Base-by-base conservation (phyloP, 2,888 invertebrate species). In the Microplitis deprimator region DNA sequence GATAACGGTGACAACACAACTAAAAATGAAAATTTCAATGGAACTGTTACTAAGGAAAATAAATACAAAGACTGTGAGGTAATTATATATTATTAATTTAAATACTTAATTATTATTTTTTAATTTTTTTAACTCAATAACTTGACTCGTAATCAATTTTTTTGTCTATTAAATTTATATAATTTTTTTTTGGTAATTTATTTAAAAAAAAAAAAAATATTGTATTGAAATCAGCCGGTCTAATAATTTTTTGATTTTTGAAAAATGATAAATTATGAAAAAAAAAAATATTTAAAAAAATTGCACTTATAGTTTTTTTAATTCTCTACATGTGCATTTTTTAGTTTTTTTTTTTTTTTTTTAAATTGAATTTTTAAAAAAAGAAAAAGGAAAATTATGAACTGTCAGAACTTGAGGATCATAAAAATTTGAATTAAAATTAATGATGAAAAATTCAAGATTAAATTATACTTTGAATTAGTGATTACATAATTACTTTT, bases 1-100 rank as follows among this genome's bases (percentile, higher is more conserved):
- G 87, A 86, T 20, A 70, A 29, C 29, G 59, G 60, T n/a, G 85
- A 68, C 85, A 81, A 73, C 91, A 88, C 77, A 82, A 85, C 67
- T 89, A 87, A 65, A 89, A 87, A 79, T 83, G 84, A 91, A 60
- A 77, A 88, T 81, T 88, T 88, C 82, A 91, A 91, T 82, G 91
- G 79, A 68, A 82, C 79, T 50, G 10, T 70, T 17, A 20, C 65
- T 29, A 65, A 65, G 60, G 70, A 38, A 38, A n/a, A 70, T 60
- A 70, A 70, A 50, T 76, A 81, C 79, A 20, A 85, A 83, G 78
- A 75, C 39, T 77, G 77, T 68, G 68, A 76, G 73, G 61, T 76
- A 70, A 60, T 10, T 20, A 17, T 20, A 6, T 39, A 20, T 70
- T 60, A 16, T 17, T 65, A 10, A 20, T 65, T 16, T 62, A 6